Evolutionary conservation across 2,797 vertebrate species (phyloP).

Genomic region (Xerus rutilus): DNA sequence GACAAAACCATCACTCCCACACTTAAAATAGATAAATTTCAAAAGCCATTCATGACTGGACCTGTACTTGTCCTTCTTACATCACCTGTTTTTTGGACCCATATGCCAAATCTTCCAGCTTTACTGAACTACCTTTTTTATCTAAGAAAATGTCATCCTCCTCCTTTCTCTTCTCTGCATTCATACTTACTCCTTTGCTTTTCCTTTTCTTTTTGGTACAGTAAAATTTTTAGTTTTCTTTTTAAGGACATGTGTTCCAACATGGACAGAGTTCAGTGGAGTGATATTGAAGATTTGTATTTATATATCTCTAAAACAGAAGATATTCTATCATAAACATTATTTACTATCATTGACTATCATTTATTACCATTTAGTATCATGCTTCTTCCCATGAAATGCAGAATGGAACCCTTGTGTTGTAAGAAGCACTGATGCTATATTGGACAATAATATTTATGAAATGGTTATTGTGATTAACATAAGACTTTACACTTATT

Average conservation of each 20-base stretch:
- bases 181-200: not conserved
- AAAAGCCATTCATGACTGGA: not conserved
- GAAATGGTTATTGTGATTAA: not conserved
- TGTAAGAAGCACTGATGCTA: not conserved
- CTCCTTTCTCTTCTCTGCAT: not conserved
- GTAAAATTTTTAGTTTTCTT: not conserved
- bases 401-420: not conserved
- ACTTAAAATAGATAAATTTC: constrained; percentile 20
- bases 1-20: not conserved
- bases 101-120: not conserved
- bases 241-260: not conserved
- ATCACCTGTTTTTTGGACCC: not conserved
- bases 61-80: not conserved
- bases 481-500: not conserved
- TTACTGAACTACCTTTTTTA: not conserved
- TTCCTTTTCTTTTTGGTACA: not conserved
- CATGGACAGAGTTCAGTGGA: not conserved
- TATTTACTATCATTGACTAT: too few relatives aligned
- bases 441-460: constrained; percentile 5
- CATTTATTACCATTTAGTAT: not conserved
- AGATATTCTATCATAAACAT: not conserved
- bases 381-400: not conserved
- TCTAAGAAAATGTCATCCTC: not conserved
- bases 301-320: not conserved
- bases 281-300: not conserved